Conservation (phyloP, 1,140 invertebrate species). For the Ephestia elutella region DNA sequence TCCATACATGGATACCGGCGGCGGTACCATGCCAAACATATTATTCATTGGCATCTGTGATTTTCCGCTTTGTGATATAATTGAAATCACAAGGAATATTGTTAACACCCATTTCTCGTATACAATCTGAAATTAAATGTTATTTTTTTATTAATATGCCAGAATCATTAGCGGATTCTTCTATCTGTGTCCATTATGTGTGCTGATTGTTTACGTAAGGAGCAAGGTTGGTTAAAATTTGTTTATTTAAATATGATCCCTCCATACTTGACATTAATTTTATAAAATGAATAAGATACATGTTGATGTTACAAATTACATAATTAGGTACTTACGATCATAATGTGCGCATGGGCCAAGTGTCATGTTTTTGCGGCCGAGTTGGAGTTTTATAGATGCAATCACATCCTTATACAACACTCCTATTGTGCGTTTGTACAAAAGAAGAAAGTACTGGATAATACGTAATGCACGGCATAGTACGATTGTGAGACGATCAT, state of each 20-base stretch:
- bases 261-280: no score
- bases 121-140: not conserved
- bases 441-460: not conserved
- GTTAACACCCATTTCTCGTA: not conserved
- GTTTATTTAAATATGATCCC: no score
- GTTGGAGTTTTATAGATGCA: not conserved
- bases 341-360: not conserved
- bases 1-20: not conserved
- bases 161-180: no score
- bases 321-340: constrained; percentile 1
- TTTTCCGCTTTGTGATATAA: not conserved
- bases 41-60: constrained; percentile 4
- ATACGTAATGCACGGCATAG: no score
- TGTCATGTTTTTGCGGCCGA: not conserved
- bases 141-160: not conserved
- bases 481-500: no score
- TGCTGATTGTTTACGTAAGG: no score
- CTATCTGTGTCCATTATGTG: no score
- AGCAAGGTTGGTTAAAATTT: no score
- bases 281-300: no score
- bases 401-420: not conserved
- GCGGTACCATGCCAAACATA: constrained; percentile 9
- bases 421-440: constrained; percentile 5
- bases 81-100: not conserved
- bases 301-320: not conserved